Base-by-base conservation (phyloP, 2,113 vertebrate species). In the Calonectris borealis region DNA sequence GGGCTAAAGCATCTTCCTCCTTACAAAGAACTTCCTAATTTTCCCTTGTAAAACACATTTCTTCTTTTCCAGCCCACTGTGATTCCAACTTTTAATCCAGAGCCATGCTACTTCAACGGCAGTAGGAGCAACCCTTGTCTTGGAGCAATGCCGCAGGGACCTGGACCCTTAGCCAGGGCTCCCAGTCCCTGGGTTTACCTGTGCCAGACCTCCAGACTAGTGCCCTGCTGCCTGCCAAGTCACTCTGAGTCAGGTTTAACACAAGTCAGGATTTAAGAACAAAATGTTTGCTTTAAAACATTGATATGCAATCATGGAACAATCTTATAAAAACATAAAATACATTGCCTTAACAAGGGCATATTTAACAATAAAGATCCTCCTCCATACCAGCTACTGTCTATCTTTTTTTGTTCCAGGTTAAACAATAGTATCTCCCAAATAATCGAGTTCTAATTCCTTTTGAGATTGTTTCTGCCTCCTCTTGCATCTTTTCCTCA, bases 161-260 rank as follows among this genome's bases (percentile, higher is more conserved):
- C 31, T 60, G 40, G 31, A 57, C 0, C 0, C 16, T 34, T 34
- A 44, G 27, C 60, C 58, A n/a, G 46, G 31, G 27, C 6, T 73
- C 55, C 16, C 19, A 9, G 38, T n/a, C 22, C 14, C 16, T 54
- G 51, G 16, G 13, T 84, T 78, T 71, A 18, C 13, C 38, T 42
- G 14, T 26, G 31, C 27, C 58, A 73, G 64, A 51, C 22, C 8
- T 83, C 42, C 29, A 77, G 60, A 70, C 34, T 10, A 61, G n/a
- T 38, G 9, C 48, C 16, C 32, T 54, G 15, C 49, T 92, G 44
- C 27, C 76, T 83, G 48, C 32, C 25, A 58, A 70, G 68, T 18
- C 22, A 24, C 18, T 78, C 6, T 1, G 1, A 72, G 49, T 17
- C 38, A 86, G 42, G 15, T 77, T 75, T 58, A 88, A 51, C 46